Base-by-base conservation (phyloP, 2,888 invertebrate genomes). In the Nephrotoma guestfalica region DNA sequence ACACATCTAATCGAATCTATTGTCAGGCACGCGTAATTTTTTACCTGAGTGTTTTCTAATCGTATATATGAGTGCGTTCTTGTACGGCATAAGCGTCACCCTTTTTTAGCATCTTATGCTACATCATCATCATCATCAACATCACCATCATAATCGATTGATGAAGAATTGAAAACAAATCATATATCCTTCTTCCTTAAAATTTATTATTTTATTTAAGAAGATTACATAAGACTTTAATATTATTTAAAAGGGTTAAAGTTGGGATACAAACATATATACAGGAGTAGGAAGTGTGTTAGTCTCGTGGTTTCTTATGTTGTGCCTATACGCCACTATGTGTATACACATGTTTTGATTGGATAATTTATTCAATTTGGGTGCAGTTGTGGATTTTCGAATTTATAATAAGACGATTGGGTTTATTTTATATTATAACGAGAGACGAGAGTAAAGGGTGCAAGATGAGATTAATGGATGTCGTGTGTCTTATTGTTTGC, bases 301-400 rank as follows among this genome's bases (percentile, higher is more conserved):
- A 57, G 86, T 85, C 87, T 86, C 87, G 87, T 87, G 87, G 71
- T 71, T 71, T 71, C 30, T 71, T 71, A 30, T 30, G 71, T 71
- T 71, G 71, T 71, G 71, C 30, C 9, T 9, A 1, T 43, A 11
- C 5, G 51, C 15, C 51, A 57, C 15, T 30, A 30, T 71, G 13
- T 71, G 9, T 71, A 30, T 30, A 71, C 71, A 71, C 9, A 7
- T 9, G 71, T 71, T 71, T 71, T 71, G 71, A 71, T 71, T 71
- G 71, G 71, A 71, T 71, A 71, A 71, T 71, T 71, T 71, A 71
- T 71, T 71, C 71, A 71, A 71, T 71, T 71, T 71, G 71, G 71
- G 71, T 71, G 71, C 71, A 71, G 30, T 71, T 71, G 71, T 71
- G 30, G 71, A 71, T 71, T 71, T 30, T 71, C 71, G 71, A 30